Base-by-base conservation (phyloP, 2,113 vertebrate genomes). In the Zosterops hypoxanthus region DNA sequence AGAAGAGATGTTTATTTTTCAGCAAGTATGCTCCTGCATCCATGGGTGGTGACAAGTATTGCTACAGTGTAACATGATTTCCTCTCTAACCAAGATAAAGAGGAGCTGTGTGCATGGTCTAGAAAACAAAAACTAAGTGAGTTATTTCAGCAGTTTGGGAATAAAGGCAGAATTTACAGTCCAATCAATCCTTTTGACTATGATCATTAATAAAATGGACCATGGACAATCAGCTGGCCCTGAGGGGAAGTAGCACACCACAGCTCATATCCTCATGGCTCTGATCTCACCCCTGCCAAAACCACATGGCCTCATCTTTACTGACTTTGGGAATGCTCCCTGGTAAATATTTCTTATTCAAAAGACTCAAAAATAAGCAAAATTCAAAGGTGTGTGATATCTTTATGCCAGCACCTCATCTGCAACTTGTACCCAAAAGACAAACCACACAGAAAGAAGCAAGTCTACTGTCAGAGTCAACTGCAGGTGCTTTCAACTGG, bases 1-100 rank as follows among this genome's bases (percentile, higher is more conserved):
- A 47, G 75, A 70, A 71, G 36, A 71, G 5, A 47, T 33, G 6
- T 10, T 69, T 52, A 13, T 82, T 90, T 73, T 79, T 65, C 47
- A 61, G 9, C 0, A 0, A 57, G 29, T 4, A 59, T 0, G 1
- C 8, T 46, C 17, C 33, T 57, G 56, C 18, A 39, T 65, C 26
- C 36, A 33, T 0, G 0, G 0, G 6, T 7, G 20, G 22, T 55
- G 47, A 36, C 47, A 71, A 7, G 5, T 25, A n/a, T 29, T 49
- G 44, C 12, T 22, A 25, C 18, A 14, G 12, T 26, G 9, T 14
- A 70, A 41, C 0, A 2, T 29, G 24, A 80, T 22, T 52, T 91
- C 25, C 41, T 80, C 18, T 42, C 16, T 52, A 72, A 47, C 2
- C n/a, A 34, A 46, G 26, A 33, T 29, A 59, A 90, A 60, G 9